Percentiles rank a stretch among this genome's conserved stretches.
These are phyloP conservation scores for Glossosoma conforme DNA, from an alignment of 1,140 invertebrate genomes.

Conservation along the genomic window DNA sequence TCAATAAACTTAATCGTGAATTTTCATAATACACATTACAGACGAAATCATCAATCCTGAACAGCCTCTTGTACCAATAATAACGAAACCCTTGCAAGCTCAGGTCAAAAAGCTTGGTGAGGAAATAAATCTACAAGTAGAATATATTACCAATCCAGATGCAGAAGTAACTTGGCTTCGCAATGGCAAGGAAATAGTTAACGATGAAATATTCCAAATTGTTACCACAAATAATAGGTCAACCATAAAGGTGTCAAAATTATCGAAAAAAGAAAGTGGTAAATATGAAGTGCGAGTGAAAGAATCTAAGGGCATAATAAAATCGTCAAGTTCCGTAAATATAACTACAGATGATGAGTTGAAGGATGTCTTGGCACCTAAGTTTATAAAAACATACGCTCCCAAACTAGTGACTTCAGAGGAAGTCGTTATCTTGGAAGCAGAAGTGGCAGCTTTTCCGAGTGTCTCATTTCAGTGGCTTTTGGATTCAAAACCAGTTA, in stretches of 20 bases:
- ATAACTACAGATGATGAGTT: constrained; percentile 55
- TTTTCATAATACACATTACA: constrained; percentile 33
- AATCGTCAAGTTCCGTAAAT: constrained; percentile 71
- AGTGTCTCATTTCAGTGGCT: constrained; percentile 84
- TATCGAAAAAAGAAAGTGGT: constrained; percentile 69
- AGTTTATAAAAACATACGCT: constrained; percentile 66
- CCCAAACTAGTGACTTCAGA: constrained; percentile 67
- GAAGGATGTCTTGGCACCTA: constrained; percentile 62
- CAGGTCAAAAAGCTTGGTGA: constrained; percentile 56
- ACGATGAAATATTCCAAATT: constrained; percentile 62
- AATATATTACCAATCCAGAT: constrained; percentile 64
- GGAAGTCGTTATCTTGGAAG: constrained; percentile 75
- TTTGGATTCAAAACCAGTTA: constrained; percentile 59
- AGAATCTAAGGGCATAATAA: constrained; percentile 70
- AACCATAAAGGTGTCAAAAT: constrained; percentile 62
- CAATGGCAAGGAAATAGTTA: constrained; percentile 74
- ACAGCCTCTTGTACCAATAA: constrained; percentile 49
- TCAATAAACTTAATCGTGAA: too few species aligned
- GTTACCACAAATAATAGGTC: constrained; percentile 61
- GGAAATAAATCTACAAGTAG: constrained; percentile 40
- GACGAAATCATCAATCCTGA: constrained; percentile 22
- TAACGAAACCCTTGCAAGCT: constrained; percentile 63
- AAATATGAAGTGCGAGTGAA: constrained; percentile 79
- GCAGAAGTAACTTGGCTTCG: constrained; percentile 82
- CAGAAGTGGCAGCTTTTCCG: constrained; percentile 69